Base-by-base conservation (phyloP, 2,797 vertebrate species). In the Iguana delicatissima region DNA sequence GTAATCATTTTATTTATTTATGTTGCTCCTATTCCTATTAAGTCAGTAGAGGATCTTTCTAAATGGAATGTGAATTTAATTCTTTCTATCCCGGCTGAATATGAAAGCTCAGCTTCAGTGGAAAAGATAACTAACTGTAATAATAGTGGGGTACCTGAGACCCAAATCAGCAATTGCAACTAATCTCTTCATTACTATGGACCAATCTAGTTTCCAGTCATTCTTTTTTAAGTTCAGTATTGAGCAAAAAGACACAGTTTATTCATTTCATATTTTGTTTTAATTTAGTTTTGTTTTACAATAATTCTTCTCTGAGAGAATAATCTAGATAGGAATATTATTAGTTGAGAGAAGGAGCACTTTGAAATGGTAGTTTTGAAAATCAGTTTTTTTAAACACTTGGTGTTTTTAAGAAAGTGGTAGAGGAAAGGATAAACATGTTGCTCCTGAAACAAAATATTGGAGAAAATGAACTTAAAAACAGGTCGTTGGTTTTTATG, bases 381-480 rank as follows among this genome's bases (percentile, higher is more conserved):
- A 32, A 69, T 69, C 29, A 69, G 32, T 85, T 72, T 38, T 29
- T 24, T 32, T 26, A 18, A 85, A 55, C 1, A 79, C 12, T 13
- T 64, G 12, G n/a, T 52, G 35, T 82, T 84, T 88, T 73, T 46
- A 32, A 69, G 29, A 20, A 8, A 64, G 9, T 67, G 8, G 32
- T 67, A 35, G 16, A 55, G 7, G 2, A 80, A 87, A 50, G 0
- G 62, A 16, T 87, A 89, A 89, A 46, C n/a, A 77, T n/a, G 38
- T 3, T 55, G 0, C 42, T 88, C 18, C 13, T 79, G 89, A 93
- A 67, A 88, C 20, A 81, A 85, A 83, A 38, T 82, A 16, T 67
- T 76, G 89, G 72, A 64, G 82, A 69, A 22, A 89, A 22, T n/a
- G 80, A 22, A 90, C 81, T 32, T 42, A 76, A 83, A 83, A 87